phyloP scores from a whole-genome alignment of 2,797 vertebrate species.

The Paratrypauchen microcephalus region DNA sequence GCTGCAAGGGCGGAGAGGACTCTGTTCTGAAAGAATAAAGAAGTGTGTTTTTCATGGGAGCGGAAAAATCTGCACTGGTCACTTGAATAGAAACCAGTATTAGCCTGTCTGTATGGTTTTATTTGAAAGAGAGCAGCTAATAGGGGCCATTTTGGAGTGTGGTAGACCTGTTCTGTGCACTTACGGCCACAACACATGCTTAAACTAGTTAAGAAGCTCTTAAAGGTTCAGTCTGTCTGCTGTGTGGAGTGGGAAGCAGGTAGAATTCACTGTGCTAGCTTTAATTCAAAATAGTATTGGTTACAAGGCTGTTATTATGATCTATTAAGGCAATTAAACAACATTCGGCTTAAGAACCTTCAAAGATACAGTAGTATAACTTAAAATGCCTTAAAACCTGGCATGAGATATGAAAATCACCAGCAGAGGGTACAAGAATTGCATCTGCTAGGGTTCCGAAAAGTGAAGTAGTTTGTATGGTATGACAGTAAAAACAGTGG shows the following conservation, averaged over 20 bases:
- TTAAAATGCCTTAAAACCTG: neutral
- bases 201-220: constrained; percentile 17
- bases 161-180: constrained; percentile 11
- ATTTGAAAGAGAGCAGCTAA: constrained; percentile 14
- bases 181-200: constrained; percentile 15
- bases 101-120: constrained; percentile 28
- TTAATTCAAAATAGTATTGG: constrained; percentile 27
- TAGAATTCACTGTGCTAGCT: constrained; percentile 16
- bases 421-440: neutral
- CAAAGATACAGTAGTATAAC: too few species aligned
- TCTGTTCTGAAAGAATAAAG: constrained; percentile 8
- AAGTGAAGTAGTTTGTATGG: neutral
- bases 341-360: neutral
- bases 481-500: neutral
- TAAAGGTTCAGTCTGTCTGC: constrained; percentile 29
- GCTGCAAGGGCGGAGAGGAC: constrained; percentile 52
- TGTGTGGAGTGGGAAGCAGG: constrained; percentile 47
- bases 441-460: neutral
- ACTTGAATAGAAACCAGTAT: constrained; percentile 6
- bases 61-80: neutral
- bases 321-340: neutral
- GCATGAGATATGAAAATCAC: neutral
- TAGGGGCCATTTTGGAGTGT: constrained; percentile 18
- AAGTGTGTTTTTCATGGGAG: neutral
- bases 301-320: neutral